Evolutionary conservation across 2,888 invertebrate species (phyloP), one percentile per base, ranked within the genome.

Genomic region (Crossocerus cetratus): DNA sequence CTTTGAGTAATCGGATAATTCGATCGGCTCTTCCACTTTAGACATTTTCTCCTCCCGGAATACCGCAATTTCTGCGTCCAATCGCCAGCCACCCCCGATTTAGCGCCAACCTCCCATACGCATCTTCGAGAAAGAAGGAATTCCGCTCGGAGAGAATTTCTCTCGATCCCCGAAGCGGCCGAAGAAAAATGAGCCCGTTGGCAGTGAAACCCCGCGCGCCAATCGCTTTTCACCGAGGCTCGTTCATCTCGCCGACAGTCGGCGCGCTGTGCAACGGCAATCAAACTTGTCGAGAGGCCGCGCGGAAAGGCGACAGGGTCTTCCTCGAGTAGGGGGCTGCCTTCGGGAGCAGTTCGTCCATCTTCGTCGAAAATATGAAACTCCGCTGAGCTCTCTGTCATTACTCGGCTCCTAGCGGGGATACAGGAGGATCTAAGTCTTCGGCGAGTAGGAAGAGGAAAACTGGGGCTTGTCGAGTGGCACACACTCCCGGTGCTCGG

Each of bases 271-370:
- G 61, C 62, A 69, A 61, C 18, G 68, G 72, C 81, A 82, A 82
- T 83, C 81, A 78, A 83, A 82, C 81, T 82, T 81, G 66, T 56
- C 76, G 69, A 64, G 72, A 60, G 59, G 42, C 45, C 22, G 21
- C 42, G 57, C 20, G 22, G 55, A 43, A 56, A 71, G 61, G 66
- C 62, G 61, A 16, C 1, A 49, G 14, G 49, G 5, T 32, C 32
- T 32, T 32, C 32, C 8, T 32, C 5, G 1, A 58, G 56, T 20
- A 20, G 55, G 63, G 59, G 68, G 54, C 32, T 56, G 62, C 18
- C 20, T 22, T 68, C 11, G 53, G 69, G 16, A 62, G 66, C 43
- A 49, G 58, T 61, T 68, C 43, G 54, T 21, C 53, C 68, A 57
- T 65, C 76, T 72, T 59, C 80, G 64, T 49, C 59, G 71, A 74